phyloP scores from a whole-genome alignment of 2,797 vertebrate genomes.

The Sebastes nivosus region DNA sequence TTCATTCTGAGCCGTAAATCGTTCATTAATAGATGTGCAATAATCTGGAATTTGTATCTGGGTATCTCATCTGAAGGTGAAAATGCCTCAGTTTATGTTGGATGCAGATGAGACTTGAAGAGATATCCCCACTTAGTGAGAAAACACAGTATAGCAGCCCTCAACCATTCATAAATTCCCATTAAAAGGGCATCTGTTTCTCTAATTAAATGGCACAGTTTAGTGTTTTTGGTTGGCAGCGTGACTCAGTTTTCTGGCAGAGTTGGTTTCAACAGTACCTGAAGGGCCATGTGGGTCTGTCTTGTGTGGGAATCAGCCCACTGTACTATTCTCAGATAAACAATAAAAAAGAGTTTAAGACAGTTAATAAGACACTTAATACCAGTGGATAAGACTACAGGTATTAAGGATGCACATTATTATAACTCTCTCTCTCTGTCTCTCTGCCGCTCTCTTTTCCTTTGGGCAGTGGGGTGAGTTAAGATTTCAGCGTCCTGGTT shows the following conservation, averaged over 20 bases:
- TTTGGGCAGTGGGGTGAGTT: conserved; percentile 60
- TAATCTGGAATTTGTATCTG: neutral
- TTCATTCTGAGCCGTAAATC: neutral
- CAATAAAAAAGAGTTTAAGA: conserved; percentile 61
- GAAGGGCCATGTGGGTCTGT: conserved; percentile 30
- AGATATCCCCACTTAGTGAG: neutral
- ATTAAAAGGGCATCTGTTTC: neutral
- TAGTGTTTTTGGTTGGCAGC: neutral
- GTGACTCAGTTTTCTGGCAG: neutral
- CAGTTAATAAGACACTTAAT: conserved; percentile 76
- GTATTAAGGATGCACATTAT: conserved; percentile 71
- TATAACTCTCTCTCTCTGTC: conserved; percentile 25
- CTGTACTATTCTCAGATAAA: conserved; percentile 74
- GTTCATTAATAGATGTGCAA: neutral
- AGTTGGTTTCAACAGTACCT: conserved; percentile 13
- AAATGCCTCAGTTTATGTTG: neutral
- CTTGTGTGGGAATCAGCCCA: conserved; percentile 74
- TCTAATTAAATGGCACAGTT: neutral
- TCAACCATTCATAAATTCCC: neutral
- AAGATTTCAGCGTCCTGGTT: conserved; percentile 73
- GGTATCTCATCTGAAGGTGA: neutral
- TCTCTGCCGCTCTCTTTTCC: conserved; percentile 12
- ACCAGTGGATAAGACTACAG: conserved; percentile 69
- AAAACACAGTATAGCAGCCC: neutral
- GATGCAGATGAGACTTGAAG: neutral